A percentile compares a stretch with the other conserved stretches of the same genome.
Evolutionary conservation across 2,888 invertebrate genomes (phyloP).

Genomic region (Heliconius charithonia): DNA sequence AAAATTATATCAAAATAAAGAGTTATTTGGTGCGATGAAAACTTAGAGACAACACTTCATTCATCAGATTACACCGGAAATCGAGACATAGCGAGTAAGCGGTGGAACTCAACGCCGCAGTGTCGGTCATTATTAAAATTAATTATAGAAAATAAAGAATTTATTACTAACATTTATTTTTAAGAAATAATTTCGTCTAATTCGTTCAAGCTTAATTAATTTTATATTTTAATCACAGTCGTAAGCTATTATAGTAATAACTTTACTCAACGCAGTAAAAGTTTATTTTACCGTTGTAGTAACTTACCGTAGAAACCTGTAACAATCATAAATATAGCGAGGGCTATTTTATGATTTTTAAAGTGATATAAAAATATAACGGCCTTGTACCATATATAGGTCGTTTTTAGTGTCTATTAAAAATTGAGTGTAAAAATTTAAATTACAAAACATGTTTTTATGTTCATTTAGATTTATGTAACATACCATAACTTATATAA

Average conservation of each 20-base stretch:
- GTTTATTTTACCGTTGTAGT: conserved; percentile 7
- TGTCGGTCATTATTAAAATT: background rate
- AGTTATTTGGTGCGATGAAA: too few species aligned
- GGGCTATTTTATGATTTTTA: background rate
- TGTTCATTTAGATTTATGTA: too few species aligned
- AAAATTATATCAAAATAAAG: too few species aligned
- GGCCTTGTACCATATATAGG: background rate
- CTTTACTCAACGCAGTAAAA: conserved; percentile 8
- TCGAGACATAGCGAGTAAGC: too few species aligned
- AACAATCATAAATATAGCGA: conserved; percentile 7
- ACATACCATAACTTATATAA: too few species aligned
- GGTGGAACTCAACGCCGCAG: too few species aligned
- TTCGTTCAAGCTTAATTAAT: background rate
- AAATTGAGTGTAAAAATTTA: background rate
- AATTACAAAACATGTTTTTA: background rate
- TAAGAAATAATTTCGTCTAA: background rate
- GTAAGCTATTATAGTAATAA: background rate
- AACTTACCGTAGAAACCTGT: conserved; percentile 2
- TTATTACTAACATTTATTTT: background rate
- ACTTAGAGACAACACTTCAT: too few species aligned
- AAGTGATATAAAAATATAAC: background rate
- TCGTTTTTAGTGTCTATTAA: background rate
- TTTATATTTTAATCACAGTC: conserved; percentile 11
- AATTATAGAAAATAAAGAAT: background rate
- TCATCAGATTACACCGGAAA: too few species aligned